Base-by-base conservation (phyloP, 2,888 invertebrate species). In the Strigamia crassipes region DNA sequence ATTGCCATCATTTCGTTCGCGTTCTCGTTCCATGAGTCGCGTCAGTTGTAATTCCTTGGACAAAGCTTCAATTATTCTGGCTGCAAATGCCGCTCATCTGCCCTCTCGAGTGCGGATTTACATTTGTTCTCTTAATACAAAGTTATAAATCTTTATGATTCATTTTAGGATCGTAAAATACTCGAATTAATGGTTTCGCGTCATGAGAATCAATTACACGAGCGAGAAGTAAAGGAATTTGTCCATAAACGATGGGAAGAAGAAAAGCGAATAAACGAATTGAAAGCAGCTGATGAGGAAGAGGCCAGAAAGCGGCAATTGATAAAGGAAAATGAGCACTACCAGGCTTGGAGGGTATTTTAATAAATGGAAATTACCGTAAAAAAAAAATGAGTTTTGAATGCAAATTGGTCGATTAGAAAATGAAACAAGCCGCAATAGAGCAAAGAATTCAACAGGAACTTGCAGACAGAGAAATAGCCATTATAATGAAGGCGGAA, bases 131-230 rank as follows among this genome's bases (percentile, higher is more conserved):
- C 51, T 27, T 27, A 27, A 27, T 27, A 12, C 15, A 0, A 51
- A 51, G 15, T 77, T 77, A 77, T n/a, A 77, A n/a, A n/a, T 2
- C n/a, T 77, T 8, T 21, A 23, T 77, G 5, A 13, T 15, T 18
- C n/a, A 77, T n/a, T 38, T 51, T 41, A 82, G 82, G 82, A 82
- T 82, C 78, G 79, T 31, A 82, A 79, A 61, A 82, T 82, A n/a
- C 79, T 82, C 15, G 82, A 82, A 56, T 61, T 82, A 15, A 82
- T 82, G 82, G 77, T 82, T 38, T 51, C 78, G 38, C 78, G 82
- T 1, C 82, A 82, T 23, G 82, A 79, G 31, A 56, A 61, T 13
- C 42, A 31, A 31, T 18, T 78, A 2, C 78, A 78, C 18, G 78
- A 78, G 23, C 38, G 18, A 31, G 78, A 78, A 78, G 13, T 78